Evolutionary conservation across 2,888 invertebrate species (phyloP).

Genomic region (Hypercompe scribonia): DNA sequence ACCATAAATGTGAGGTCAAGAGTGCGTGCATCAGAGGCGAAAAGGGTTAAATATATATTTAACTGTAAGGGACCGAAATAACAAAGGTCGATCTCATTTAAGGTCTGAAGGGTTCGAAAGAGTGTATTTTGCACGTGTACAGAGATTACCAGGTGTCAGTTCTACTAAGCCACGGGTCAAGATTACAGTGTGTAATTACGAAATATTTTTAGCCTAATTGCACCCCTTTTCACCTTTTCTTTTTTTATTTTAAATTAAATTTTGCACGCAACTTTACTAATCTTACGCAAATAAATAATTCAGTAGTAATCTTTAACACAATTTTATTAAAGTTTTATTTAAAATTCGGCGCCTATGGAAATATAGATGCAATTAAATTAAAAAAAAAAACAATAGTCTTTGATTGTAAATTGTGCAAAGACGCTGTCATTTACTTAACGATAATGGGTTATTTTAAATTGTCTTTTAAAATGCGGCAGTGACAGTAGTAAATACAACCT

Average conservation of each 20-base stretch:
- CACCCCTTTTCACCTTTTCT: constrained; percentile 13
- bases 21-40: constrained; percentile 12
- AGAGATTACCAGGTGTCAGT: constrained; percentile 17
- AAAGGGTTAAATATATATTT: constrained; percentile 24
- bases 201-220: constrained; percentile 10
- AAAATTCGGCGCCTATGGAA: neutral
- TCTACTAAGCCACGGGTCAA: constrained; percentile 23
- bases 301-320: neutral
- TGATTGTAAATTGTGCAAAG: too few species aligned
- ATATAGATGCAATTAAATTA: neutral
- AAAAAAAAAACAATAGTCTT: neutral
- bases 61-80: constrained; percentile 24
- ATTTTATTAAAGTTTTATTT: neutral
- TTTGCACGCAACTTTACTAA: neutral
- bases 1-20: constrained; percentile 22
- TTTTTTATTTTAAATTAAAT: neutral
- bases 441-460: neutral
- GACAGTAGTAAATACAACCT: too few species aligned
- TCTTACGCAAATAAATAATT: neutral
- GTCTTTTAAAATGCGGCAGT: too few species aligned
- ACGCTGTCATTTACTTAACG: neutral
- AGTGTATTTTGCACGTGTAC: constrained; percentile 13
- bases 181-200: constrained; percentile 18
- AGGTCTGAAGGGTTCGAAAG: constrained; percentile 15
- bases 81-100: constrained; percentile 23